phyloP scores from a whole-genome alignment of 2,797 vertebrate species.

The Mus minutoides region DNA sequence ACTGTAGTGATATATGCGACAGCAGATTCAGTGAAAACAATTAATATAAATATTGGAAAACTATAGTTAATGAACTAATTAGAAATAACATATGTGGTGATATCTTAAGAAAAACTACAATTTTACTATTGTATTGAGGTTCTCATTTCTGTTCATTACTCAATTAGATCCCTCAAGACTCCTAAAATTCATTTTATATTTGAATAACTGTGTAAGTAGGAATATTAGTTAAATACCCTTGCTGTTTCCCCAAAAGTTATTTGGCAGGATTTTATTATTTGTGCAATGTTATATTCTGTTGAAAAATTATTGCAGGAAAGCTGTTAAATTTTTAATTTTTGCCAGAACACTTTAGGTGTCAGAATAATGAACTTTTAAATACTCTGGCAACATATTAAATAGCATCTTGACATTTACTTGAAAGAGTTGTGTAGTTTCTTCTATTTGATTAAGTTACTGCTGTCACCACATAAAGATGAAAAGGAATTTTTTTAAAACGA shows the following conservation, averaged over 20 bases:
- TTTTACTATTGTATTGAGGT: slow-evolving; percentile 9
- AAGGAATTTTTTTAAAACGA: slow-evolving; percentile 38
- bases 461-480: slow-evolving; percentile 81
- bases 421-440: slow-evolving; percentile 81
- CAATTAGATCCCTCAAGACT: slow-evolving; percentile 28
- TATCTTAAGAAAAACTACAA: not conserved
- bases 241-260: slow-evolving; percentile 69
- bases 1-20: not conserved
- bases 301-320: slow-evolving; percentile 64
- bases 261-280: slow-evolving; percentile 70
- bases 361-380: slow-evolving; percentile 85
- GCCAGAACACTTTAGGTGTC: slow-evolving; percentile 83
- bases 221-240: slow-evolving; percentile 62
- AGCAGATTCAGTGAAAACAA: not conserved
- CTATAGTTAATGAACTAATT: slow-evolving; percentile 26
- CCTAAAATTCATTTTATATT: slow-evolving; percentile 68
- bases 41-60: slow-evolving; percentile 18
- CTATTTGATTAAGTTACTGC: slow-evolving; percentile 84
- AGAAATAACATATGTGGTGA: not conserved
- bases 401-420: slow-evolving; percentile 86
- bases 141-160: not conserved
- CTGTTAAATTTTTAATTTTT: slow-evolving; percentile 84
- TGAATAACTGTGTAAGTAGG: slow-evolving; percentile 41
- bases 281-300: slow-evolving; percentile 67
- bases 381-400: slow-evolving; percentile 83